Conservation (phyloP, 2,888 invertebrate species). For the Biston stratarius region DNA sequence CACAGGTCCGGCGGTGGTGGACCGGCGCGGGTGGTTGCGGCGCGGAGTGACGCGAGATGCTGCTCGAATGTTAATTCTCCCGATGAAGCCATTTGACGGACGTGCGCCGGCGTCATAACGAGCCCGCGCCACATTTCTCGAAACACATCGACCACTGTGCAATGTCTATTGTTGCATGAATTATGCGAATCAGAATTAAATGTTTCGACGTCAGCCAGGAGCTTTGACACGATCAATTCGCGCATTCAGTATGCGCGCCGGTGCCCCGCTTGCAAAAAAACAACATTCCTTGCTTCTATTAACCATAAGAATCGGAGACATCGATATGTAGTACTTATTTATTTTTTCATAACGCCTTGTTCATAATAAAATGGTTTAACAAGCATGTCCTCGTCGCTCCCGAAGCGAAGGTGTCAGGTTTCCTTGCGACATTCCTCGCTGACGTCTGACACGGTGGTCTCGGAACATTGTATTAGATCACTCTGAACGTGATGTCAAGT, state of each 20-base stretch:
- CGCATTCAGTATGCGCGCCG: slow-evolving; percentile 56
- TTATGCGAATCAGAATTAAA: slow-evolving; percentile 66
- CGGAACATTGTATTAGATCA: slow-evolving; percentile 31
- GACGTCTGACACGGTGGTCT: slow-evolving; percentile 64
- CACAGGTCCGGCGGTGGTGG: slow-evolving; percentile 37
- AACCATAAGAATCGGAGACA: slow-evolving; percentile 48
- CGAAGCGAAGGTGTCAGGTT: slow-evolving; percentile 63
- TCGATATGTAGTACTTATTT: slow-evolving; percentile 54
- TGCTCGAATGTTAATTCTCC: slow-evolving; percentile 81
- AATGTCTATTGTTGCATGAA: slow-evolving; percentile 73
- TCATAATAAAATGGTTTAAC: slow-evolving; percentile 53
- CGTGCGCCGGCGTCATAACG: slow-evolving; percentile 75
- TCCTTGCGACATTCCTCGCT: slow-evolving; percentile 67
- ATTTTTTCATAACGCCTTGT: slow-evolving; percentile 53
- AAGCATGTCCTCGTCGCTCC: slow-evolving; percentile 59
- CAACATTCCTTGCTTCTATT: slow-evolving; percentile 58
- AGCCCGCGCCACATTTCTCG: slow-evolving; percentile 71
- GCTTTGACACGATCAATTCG: slow-evolving; percentile 56
- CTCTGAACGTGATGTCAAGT: slow-evolving; percentile 19
- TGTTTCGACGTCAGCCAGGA: slow-evolving; percentile 50
- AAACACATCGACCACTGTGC: slow-evolving; percentile 71
- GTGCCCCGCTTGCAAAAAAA: slow-evolving; percentile 50
- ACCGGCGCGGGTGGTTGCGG: slow-evolving; percentile 37
- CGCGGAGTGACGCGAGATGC: slow-evolving; percentile 59
- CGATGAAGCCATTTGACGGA: slow-evolving; percentile 81